Base-by-base conservation (phyloP, 2,797 vertebrate genomes). In the Spinus pinus region DNA sequence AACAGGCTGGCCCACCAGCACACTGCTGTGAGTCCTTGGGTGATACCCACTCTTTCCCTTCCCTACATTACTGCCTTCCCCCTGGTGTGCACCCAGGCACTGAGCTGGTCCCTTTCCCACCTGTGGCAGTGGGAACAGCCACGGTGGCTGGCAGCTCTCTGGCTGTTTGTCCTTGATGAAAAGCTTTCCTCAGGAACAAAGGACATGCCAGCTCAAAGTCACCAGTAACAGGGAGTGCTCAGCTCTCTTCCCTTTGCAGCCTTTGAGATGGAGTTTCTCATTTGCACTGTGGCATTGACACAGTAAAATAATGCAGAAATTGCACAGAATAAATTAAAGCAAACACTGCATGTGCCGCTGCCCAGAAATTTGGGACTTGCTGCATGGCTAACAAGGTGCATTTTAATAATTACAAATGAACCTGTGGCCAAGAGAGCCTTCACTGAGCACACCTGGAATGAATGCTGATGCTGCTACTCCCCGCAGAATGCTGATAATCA, bases 371-470 rank as follows among this genome's bases (percentile, higher is more conserved):
- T 69, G 84, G 78, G 92, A 35, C 83, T 72, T 14, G 70, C 73
- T 70, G 83, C n/a, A 18, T 54, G 65, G 62, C 46, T 90, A 94
- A 93, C 65, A 17, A 88, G 84, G 12, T 88, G 88, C 72, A 91
- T 93, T 95, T 90, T 87, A 94, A 90, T 93, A 93, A 96, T 90
- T 64, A 75, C 78, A 85, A 88, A 79, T 71, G 77, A 95, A 93
- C 74, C 86, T 11, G 60, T 84, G 94, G 93, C 90, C 87, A 72
- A 61, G 95, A 81, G 86, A 96, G 72, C 77, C 88, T 72, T 93
- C 77, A 44, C 57, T 35, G 57, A 86, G 81, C 69, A 53, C 86
- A 86, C 84, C 86, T 94, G 91, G 70, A 66, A 94, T 58, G 93
- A 94, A 95, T 95, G 93, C 78, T 94, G 94, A 77, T 93, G 85